Base-by-base conservation (phyloP, 2,888 invertebrate species). In the Stenchaetothrips biformis region DNA sequence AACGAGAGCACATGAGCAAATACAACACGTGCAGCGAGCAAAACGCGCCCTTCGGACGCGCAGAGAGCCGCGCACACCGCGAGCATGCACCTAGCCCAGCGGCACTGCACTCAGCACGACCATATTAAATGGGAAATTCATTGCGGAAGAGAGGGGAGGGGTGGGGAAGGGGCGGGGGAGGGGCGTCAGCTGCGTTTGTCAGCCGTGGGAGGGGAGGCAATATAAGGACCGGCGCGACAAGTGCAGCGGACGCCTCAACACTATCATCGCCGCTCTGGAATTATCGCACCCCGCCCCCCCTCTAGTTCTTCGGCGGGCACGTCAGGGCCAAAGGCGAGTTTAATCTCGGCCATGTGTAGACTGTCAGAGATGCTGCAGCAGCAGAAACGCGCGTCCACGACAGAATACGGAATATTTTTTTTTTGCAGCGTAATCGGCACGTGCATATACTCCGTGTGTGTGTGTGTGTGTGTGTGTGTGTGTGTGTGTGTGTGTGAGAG, bases 141-240 rank as follows among this genome's bases (percentile, higher is more conserved):
- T 74, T 74, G 67, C 67, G 11, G 77, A 48, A 49, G 53, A 59
- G 37, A 13, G 67, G 48, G 25, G 48, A 85, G 81, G 86, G 86
- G 83, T 84, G 81, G 81, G 82, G 59, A 13, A 16, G 59, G 59
- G 59, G 59, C 53, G 37, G 37, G n/a, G n/a, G n/a, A n/a, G n/a
- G 83, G 79, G 83, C 83, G 81, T 83, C 83, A 67, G 83, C 85
- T 79, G 84, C 86, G 80, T 84, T 85, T 74, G 84, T 84, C 80
- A 86, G 85, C 80, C 53, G 74, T 25, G 18, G 79, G 16, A 16
- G 77, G 79, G 77, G 77, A 13, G 47, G 47, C 47, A 78, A 77
- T 62, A 81, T 82, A 18, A 87, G 87, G 86, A 87, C 88, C 83
- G 87, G 87, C 81, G 87, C 87, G 77, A 86, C 87, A 80, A 74